These are phyloP conservation scores for Sphaerodactylus townsendi DNA, from an alignment of 2,113 vertebrate genomes.

Conservation along the genomic window DNA sequence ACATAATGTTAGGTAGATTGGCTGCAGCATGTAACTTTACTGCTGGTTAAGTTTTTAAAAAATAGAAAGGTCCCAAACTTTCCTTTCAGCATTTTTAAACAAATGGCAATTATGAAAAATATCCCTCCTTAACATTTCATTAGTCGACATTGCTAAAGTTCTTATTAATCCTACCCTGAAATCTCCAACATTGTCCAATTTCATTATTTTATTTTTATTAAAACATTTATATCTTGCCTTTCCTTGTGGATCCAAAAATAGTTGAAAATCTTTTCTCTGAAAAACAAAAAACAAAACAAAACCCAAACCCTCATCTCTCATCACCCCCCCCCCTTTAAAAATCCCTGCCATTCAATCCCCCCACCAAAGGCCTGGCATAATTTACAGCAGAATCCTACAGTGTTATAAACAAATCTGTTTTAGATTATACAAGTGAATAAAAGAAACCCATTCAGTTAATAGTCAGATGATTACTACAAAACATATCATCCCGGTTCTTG, in stretches of 20 bases:
- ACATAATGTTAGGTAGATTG: too few relatives aligned
- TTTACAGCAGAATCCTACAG: not conserved
- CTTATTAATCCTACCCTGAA: not conserved
- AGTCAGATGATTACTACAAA: constrained; percentile 14
- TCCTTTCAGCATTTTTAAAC: not conserved
- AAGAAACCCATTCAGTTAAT: constrained; percentile 1
- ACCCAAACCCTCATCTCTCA: too few relatives aligned
- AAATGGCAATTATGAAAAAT: not conserved
- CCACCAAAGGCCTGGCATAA: too few relatives aligned
- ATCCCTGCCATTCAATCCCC: too few relatives aligned
- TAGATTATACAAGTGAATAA: not conserved
- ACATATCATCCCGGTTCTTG: not conserved
- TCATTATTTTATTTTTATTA: too few relatives aligned
- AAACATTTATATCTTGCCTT: too few relatives aligned
- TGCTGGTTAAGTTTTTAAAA: not conserved
- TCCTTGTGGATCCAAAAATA: too few relatives aligned
- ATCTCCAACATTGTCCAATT: not conserved
- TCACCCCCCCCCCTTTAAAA: too few relatives aligned
- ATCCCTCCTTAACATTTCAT: not conserved
- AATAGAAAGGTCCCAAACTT: not conserved
- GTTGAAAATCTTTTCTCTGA: too few relatives aligned
- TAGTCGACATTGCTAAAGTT: not conserved
- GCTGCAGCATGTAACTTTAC: not conserved
- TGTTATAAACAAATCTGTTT: too few relatives aligned
- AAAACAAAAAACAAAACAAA: too few relatives aligned